Percentiles rank a stretch among this genome's conserved stretches.
Conservation (phyloP, 2,113 vertebrate species). For the Mungos mungo region DNA sequence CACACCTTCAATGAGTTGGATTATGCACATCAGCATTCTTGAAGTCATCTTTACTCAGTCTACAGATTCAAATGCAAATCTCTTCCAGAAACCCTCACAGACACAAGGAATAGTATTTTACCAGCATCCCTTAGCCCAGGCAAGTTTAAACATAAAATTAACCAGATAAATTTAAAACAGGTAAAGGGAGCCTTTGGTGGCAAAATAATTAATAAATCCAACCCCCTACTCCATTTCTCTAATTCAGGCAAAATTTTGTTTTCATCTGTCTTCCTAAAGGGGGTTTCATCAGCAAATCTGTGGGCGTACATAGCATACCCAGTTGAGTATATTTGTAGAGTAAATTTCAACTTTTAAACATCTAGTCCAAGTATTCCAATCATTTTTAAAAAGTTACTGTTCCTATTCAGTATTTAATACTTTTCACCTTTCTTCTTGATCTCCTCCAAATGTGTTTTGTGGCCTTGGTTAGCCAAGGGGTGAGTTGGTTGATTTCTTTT, state of each 20-base stretch:
- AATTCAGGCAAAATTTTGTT: background rate
- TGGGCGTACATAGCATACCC: background rate
- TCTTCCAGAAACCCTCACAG: background rate
- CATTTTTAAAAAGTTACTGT: background rate
- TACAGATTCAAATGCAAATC: background rate
- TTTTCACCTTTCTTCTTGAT: background rate
- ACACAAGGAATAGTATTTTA: background rate
- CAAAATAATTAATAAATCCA: background rate
- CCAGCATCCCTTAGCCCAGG: background rate
- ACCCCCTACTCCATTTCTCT: background rate
- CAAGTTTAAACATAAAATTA: background rate
- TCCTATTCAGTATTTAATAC: background rate
- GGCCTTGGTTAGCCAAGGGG: background rate
- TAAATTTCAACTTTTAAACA: background rate
- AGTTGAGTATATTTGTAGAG: background rate
- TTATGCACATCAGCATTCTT: background rate
- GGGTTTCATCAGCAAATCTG: background rate
- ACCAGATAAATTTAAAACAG: background rate
- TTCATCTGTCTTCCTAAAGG: background rate
- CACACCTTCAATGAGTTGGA: background rate
- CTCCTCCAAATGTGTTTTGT: slow-evolving; percentile 11
- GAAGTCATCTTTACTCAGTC: background rate
- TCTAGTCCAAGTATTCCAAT: background rate
- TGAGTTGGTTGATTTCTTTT: background rate
- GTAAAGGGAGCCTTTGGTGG: background rate